Base-by-base conservation (phyloP, 2,888 invertebrate species). In the Melanchra persicariae region DNA sequence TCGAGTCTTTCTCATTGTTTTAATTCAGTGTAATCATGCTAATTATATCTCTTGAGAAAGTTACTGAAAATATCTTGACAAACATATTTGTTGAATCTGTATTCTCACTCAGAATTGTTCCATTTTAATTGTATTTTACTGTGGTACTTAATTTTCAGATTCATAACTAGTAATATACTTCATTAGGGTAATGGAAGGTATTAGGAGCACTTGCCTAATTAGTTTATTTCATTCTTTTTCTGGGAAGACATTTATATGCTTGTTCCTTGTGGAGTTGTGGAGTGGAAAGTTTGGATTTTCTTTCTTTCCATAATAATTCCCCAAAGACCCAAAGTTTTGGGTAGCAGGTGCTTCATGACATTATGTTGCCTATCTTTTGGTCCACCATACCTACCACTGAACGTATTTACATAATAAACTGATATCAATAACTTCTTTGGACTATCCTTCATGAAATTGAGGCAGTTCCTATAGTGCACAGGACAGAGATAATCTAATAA, bases 151-250 rank as follows among this genome's bases (percentile, higher is more conserved):
- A 45, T 43, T 74, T 62, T 22, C 24, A 59, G 15, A 52, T 52
- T 52, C 52, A 45, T 74, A 73, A 73, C 43, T 73, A 73, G 19
- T 64, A 55, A 47, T 37, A 19, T 22, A 24, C 24, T 24, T 34
- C 0, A 64, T 71, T 74, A 55, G 0, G 10, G 2, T 47, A 55
- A 75, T 54, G 52, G 45, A 55, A 47, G 2, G 4, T 24, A 37
- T 15, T n/a, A n/a, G 26, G 49, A 24, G 2, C n/a, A 68, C n/a
- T 8, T 19, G 22, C 63, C 12, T 47, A 34, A 26, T 34, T n/a
- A 64, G 30, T 2, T 49, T 45, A 22, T 26, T 52, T 6, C n/a
- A 10, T 26, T 52, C 0, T 15, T 61, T 72, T 55, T 8, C 40
- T 19, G 10, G 15, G 12, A 65, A 43, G n/a, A 54, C 2, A 55